Evolutionary conservation across 2,113 vertebrate genomes (phyloP), one percentile per base, ranked within the genome.

Genomic region (Percopsis transmontana): DNA sequence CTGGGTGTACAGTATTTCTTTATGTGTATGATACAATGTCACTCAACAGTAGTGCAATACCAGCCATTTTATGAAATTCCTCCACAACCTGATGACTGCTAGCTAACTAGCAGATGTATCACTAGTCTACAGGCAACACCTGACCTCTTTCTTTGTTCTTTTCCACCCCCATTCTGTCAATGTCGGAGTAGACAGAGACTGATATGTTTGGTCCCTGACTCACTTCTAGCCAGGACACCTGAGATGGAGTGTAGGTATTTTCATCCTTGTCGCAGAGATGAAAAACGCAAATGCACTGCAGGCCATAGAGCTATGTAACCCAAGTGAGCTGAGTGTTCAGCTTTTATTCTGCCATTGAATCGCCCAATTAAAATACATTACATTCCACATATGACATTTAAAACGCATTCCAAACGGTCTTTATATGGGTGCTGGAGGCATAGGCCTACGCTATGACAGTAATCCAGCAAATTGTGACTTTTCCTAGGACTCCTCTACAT

Each of bases 191-290:
- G 81, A 77, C 58, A 48, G 58, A 56, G 60, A 58, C 58, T 1
- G 38, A 64, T 55, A 59, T 48, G 23, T 23, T 55, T 33, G 53
- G 10, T 5, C 24, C n/a, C 21, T 69, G 76, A 58, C 23, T 72
- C 66, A 59, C 66, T 56, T 72, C 20, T 16, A 15, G 39, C 9
- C 54, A 5, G 68, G 64, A 68, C 54, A 81, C 59, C 56, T 1
- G 54, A 73, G 65, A 83, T 65, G 15, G 40, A 66, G 59, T 6
- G 2, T 18, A 2, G 12, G 27, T 14, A 19, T 19, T 15, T 50
- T 58, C 5, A 15, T 72, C 80, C 80, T 81, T 80, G 72, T 89
- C 78, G 70, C 5, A 0, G 57, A 48, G 58, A 79, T 83, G 62
- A 87, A 73, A 77, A 71, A 80, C 72, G 66, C 42, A 75, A 77